These are phyloP conservation scores for Lycaon pictus DNA, from an alignment of 2,113 vertebrate genomes.

Conservation along the genomic window DNA sequence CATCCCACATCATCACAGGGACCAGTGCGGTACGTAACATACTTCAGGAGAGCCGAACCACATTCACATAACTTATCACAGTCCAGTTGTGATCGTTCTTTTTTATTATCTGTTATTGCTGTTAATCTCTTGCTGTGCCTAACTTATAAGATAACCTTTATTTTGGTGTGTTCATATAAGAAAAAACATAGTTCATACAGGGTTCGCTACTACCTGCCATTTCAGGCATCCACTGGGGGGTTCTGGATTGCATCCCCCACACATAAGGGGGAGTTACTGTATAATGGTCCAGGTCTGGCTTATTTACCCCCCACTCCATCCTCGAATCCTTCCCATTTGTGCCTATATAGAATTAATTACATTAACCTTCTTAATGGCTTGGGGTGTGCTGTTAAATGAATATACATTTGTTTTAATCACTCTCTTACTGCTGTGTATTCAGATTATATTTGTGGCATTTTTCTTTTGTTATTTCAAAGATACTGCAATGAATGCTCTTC, in stretches of 20 bases:
- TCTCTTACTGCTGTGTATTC: not conserved
- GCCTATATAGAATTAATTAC: not conserved
- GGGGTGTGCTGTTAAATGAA: not conserved
- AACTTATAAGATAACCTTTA: not conserved
- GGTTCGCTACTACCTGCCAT: not conserved
- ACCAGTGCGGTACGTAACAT: not conserved
- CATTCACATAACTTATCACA: not conserved
- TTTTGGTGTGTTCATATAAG: not conserved
- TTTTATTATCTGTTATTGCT: not conserved
- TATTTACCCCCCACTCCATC: not conserved
- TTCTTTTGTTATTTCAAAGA: constrained; percentile 54
- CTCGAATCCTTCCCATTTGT: not conserved
- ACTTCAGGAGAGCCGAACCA: not conserved
- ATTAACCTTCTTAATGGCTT: not conserved
- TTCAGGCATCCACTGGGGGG: not conserved
- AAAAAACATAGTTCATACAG: not conserved
- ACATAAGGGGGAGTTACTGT: not conserved
- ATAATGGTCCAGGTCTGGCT: not conserved
- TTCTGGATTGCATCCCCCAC: not conserved
- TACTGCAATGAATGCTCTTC: not conserved
- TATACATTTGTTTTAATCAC: not conserved
- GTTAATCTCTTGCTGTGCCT: not conserved
- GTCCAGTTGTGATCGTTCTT: not conserved
- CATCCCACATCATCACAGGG: not conserved
- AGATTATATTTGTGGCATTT: not conserved